These are phyloP conservation scores for Drosophila sproati DNA, from an alignment of 1,140 invertebrate genomes.

Conservation along the genomic window DNA sequence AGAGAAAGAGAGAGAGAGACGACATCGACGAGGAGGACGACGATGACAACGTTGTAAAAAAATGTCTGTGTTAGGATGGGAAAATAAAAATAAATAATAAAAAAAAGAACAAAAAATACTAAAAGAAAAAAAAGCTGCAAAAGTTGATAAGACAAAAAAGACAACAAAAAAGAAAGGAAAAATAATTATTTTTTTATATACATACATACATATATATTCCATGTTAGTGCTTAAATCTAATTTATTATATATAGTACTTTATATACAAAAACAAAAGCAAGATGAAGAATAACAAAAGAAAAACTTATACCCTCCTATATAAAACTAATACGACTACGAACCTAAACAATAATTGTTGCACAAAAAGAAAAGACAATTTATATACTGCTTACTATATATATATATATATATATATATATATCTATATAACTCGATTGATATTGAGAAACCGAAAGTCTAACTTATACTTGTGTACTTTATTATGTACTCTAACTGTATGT, in stretches of 20 bases:
- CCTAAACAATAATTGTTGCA: conserved; percentile 28
- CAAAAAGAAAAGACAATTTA: conserved; percentile 2
- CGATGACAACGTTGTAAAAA: conserved; percentile 6
- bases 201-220: conserved; percentile 57
- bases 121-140: conserved; percentile 10
- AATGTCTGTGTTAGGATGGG: conserved; percentile 12
- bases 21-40: conserved; percentile 12
- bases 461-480: conserved; percentile 24
- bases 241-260: conserved; percentile 60
- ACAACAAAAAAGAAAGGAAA: conserved; percentile 15
- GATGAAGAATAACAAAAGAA: conserved; percentile 24
- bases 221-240: conserved; percentile 80
- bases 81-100: neutral
- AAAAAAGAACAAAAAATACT: conserved; percentile 5
- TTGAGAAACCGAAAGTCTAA: conserved; percentile 50
- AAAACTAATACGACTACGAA: conserved; percentile 39
- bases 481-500: conserved; percentile 18
- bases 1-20: conserved; percentile 14
- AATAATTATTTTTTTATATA: conserved; percentile 57
- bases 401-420: conserved; percentile 6
- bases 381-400: conserved; percentile 12
- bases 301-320: conserved; percentile 50
- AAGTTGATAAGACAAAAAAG: conserved; percentile 23
- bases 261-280: conserved; percentile 34
- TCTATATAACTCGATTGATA: conserved; percentile 22